phyloP scores from a whole-genome alignment of 2,888 invertebrate genomes.

The Furcula furcula region DNA sequence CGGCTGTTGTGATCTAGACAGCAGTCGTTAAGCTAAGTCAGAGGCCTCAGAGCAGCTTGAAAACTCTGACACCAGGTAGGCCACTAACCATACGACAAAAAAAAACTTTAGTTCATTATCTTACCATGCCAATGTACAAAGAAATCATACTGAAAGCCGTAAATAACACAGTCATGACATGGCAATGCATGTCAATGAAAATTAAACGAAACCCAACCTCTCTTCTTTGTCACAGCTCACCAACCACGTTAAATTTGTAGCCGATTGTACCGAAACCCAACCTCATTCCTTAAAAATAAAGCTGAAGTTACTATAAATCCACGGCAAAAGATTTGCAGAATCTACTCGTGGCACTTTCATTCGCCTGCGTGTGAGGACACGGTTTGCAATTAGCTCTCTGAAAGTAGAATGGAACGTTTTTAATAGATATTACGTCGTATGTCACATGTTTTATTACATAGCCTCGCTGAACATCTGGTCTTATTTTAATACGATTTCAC shows the following conservation, averaged over 20 bases:
- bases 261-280: conserved; percentile 3
- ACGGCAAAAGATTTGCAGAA: conserved; percentile 1
- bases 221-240: conserved; percentile 58
- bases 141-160: not conserved
- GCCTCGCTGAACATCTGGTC: not conserved
- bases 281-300: conserved; percentile 10
- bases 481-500: conserved; percentile 1
- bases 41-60: no score
- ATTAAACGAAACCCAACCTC: conserved; percentile 61
- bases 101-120: no score
- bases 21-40: no score
- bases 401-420: conserved; percentile 42
- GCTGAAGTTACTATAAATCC: not conserved
- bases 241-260: conserved; percentile 13
- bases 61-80: no score
- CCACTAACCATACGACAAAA: no score
- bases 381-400: conserved; percentile 63
- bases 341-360: conserved; percentile 42
- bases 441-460: not conserved
- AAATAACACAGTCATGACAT: not conserved
- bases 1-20: no score
- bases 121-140: no score
- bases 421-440: conserved; percentile 39
- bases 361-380: conserved; percentile 54
- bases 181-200: conserved; percentile 61